These are phyloP conservation scores for Gallirallus australis DNA, from an alignment of 2,797 vertebrate species.

Conservation along the genomic window DNA sequence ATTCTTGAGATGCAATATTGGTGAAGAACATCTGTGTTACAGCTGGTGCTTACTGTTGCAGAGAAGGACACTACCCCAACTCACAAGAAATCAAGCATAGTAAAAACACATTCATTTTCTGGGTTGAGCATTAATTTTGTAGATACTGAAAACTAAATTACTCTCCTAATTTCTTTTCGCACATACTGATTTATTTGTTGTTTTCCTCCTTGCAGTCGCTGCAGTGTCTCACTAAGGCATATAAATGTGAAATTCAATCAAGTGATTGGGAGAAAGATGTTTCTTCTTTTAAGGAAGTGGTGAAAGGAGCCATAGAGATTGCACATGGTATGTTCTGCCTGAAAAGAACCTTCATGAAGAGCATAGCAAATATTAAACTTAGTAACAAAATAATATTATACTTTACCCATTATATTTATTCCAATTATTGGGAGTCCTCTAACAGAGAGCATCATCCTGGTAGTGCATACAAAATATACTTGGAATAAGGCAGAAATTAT, in stretches of 20 bases:
- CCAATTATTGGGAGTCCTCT: neutral
- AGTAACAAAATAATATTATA: neutral
- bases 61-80: neutral
- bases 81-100: conserved; percentile 8
- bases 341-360: neutral
- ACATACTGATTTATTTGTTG: neutral
- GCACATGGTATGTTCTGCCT: conserved; percentile 82
- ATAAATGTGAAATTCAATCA: conserved; percentile 90
- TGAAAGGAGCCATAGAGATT: conserved; percentile 85
- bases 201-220: conserved; percentile 81
- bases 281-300: conserved; percentile 85
- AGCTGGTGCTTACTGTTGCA: conserved; percentile 38
- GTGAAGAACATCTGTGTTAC: conserved; percentile 72
- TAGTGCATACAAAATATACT: neutral
- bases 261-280: conserved; percentile 90
- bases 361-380: neutral
- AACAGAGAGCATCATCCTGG: neutral
- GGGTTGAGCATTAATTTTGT: neutral
- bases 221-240: conserved; percentile 91
- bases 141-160: neutral
- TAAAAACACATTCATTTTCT: neutral
- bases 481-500: neutral
- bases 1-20: conserved; percentile 33
- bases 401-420: neutral
- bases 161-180: neutral